These are phyloP conservation scores for Sclerodermus sp. DNA, from an alignment of 2,888 invertebrate species.

Conservation along the genomic window DNA sequence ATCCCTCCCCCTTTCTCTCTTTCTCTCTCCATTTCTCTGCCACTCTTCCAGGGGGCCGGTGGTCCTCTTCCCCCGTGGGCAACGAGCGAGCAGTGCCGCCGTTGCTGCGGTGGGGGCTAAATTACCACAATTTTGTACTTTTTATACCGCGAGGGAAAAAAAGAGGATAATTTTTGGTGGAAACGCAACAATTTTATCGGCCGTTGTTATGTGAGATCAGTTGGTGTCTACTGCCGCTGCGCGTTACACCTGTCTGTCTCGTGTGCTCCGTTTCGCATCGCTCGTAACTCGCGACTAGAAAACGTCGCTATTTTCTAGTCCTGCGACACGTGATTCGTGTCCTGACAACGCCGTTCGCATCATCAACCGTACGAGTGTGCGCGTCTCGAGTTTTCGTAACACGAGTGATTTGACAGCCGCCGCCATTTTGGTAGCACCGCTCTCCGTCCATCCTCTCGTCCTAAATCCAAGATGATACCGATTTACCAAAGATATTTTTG, in stretches of 20 bases:
- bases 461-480: too few relatives aligned
- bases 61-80: slow-evolving; percentile 26
- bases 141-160: slow-evolving; percentile 49
- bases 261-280: slow-evolving; percentile 20
- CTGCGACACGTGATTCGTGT: too few relatives aligned
- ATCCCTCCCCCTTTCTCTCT: slow-evolving; percentile 16
- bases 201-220: slow-evolving; percentile 57
- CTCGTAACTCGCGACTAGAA: not conserved
- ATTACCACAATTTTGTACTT: slow-evolving; percentile 57
- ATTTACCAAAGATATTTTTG: too few relatives aligned
- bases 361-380: too few relatives aligned
- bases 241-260: slow-evolving; percentile 51
- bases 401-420: slow-evolving; percentile 9
- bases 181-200: slow-evolving; percentile 58
- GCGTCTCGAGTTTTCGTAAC: too few relatives aligned
- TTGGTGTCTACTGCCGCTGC: slow-evolving; percentile 54
- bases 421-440: slow-evolving; percentile 38
- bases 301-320: not conserved
- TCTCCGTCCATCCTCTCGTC: too few relatives aligned
- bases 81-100: slow-evolving; percentile 28
- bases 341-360: too few relatives aligned
- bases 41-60: slow-evolving; percentile 2
- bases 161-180: slow-evolving; percentile 56
- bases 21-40: slow-evolving; percentile 10
- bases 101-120: slow-evolving; percentile 45